Evolutionary conservation across 2,797 vertebrate species (phyloP).

Genomic region (Danio choprae): DNA sequence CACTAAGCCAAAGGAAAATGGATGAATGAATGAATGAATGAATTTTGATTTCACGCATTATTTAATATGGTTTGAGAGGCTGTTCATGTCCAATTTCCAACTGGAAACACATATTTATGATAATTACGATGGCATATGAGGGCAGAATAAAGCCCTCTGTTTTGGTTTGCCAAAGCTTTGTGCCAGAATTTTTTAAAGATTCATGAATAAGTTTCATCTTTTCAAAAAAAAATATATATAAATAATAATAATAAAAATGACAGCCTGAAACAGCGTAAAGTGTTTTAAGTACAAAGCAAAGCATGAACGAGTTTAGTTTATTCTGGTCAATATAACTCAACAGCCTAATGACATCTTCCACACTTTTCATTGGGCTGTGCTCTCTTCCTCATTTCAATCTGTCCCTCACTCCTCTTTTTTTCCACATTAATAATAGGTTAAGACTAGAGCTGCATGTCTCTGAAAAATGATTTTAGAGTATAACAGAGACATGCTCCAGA

Average conservation of each 20-base stretch:
- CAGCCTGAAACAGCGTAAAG: background rate
- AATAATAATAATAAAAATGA: no score
- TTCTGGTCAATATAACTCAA: constrained; percentile 20
- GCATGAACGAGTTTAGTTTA: background rate
- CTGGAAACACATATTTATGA: no score
- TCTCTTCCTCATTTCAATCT: constrained; percentile 36
- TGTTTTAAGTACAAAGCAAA: background rate
- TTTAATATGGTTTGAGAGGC: background rate
- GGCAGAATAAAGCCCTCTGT: no score
- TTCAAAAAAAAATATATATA: background rate
- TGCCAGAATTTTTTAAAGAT: background rate
- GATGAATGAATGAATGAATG: no score
- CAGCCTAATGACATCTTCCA: constrained; percentile 33
- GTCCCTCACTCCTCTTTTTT: constrained; percentile 35
- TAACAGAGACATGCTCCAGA: constrained; percentile 26
- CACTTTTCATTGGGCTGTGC: background rate
- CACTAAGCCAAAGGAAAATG: no score
- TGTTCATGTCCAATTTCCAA: no score
- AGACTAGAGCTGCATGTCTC: constrained; percentile 25
- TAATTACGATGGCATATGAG: no score
- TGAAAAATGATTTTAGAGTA: constrained; percentile 47
- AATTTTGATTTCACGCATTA: no score
- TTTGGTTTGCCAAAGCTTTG: background rate
- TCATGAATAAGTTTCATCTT: background rate
- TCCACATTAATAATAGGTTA: constrained; percentile 42